phyloP scores from a whole-genome alignment of 2,113 vertebrate species.

The Lichenostomus cassidix region DNA sequence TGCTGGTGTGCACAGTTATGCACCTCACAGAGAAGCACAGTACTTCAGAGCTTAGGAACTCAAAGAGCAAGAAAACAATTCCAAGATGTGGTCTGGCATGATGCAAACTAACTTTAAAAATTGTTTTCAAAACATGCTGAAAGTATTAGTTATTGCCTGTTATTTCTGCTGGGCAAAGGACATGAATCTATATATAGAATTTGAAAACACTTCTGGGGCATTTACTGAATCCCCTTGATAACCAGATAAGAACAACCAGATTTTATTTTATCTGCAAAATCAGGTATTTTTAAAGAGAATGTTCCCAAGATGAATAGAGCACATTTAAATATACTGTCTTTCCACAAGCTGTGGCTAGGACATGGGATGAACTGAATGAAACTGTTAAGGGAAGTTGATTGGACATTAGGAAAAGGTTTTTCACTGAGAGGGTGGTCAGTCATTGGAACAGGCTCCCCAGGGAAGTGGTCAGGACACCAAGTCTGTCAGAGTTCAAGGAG shows the following conservation, averaged over 20 bases:
- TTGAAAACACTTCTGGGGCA: background rate
- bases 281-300: background rate
- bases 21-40: background rate
- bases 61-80: background rate
- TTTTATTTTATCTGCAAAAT: background rate
- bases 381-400: background rate
- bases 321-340: background rate
- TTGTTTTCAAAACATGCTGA: background rate
- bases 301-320: background rate
- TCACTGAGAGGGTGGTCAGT: background rate
- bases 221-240: background rate
- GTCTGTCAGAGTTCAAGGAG: background rate
- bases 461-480: background rate
- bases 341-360: background rate
- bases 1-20: background rate
- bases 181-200: background rate
- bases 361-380: background rate
- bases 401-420: background rate
- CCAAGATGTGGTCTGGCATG: background rate
- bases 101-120: background rate
- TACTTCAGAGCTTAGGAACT: background rate
- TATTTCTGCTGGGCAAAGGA: background rate
- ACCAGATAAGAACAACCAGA: background rate
- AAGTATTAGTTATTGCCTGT: background rate
- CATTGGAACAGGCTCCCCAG: background rate